phyloP scores from a whole-genome alignment of 2,888 invertebrate species.

The Oxyteleia sp. region DNA sequence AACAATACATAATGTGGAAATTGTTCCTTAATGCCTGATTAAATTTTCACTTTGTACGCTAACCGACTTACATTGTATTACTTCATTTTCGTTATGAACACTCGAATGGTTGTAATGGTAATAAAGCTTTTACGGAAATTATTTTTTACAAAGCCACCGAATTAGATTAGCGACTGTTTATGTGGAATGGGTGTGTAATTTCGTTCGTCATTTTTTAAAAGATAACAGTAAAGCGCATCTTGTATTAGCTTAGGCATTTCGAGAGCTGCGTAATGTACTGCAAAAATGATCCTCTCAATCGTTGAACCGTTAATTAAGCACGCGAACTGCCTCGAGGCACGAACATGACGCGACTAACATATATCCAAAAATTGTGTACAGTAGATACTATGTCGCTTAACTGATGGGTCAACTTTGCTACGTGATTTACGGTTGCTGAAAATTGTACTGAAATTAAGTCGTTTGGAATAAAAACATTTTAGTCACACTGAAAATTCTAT shows the following conservation, averaged over 20 bases:
- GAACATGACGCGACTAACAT: constrained; percentile 70
- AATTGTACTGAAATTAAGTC: constrained; percentile 47
- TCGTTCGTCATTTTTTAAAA: constrained; percentile 46
- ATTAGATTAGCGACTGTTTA: constrained; percentile 25
- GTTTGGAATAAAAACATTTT: too few species aligned
- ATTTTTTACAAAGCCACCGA: constrained; percentile 1
- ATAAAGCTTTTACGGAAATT: not conserved
- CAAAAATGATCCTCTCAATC: constrained; percentile 70
- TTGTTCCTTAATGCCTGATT: constrained; percentile 5
- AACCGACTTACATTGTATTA: not conserved
- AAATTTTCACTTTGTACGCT: constrained; percentile 1
- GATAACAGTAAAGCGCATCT: constrained; percentile 66
- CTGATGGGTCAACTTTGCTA: constrained; percentile 57
- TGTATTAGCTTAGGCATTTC: constrained; percentile 68
- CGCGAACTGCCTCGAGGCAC: constrained; percentile 70
- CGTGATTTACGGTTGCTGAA: constrained; percentile 48
- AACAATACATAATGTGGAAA: not conserved
- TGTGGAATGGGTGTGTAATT: constrained; percentile 20
- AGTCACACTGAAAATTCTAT: too few species aligned
- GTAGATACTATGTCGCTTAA: constrained; percentile 33
- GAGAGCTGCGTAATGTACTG: constrained; percentile 68
- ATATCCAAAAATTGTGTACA: constrained; percentile 65
- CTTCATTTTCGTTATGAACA: not conserved
- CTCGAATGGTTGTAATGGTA: not conserved
- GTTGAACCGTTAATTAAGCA: constrained; percentile 74